phyloP scores from a whole-genome alignment of 2,797 vertebrate genomes.

The Cossypha dichroa region DNA sequence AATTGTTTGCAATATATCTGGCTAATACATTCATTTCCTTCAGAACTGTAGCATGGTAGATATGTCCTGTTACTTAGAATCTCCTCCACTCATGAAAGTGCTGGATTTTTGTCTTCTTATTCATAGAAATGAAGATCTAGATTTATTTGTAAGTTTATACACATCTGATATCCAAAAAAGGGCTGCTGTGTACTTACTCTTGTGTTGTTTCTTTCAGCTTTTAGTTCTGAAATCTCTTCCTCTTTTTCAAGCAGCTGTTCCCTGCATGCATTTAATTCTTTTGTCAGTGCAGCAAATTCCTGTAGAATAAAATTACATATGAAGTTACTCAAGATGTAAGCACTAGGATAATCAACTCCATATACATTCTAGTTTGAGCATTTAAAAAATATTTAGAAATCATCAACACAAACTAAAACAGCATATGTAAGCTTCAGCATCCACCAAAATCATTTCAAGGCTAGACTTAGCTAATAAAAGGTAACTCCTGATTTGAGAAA shows the following conservation, averaged over 20 bases:
- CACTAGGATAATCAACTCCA: not conserved
- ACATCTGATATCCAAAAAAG: not conserved
- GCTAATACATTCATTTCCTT: not conserved
- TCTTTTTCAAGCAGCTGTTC: slow-evolving; percentile 98
- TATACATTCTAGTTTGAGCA: not conserved
- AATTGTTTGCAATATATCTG: not conserved
- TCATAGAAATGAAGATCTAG: not conserved
- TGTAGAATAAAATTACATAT: slow-evolving; percentile 65
- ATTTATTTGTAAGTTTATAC: not conserved
- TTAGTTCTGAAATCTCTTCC: slow-evolving; percentile 98
- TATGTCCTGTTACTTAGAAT: not conserved
- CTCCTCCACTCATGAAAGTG: not conserved
- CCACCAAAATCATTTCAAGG: not conserved
- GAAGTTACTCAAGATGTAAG: not conserved
- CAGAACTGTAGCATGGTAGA: not conserved
- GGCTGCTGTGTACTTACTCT: slow-evolving; percentile 84
- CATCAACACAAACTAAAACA: not conserved
- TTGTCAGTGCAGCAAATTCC: slow-evolving; percentile 98
- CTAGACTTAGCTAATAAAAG: not conserved
- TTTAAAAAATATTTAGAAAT: not conserved
- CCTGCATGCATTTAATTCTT: slow-evolving; percentile 96
- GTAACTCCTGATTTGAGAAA: not conserved
- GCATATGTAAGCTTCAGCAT: not conserved
- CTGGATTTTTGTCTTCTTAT: not conserved
- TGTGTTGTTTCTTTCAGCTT: slow-evolving; percentile 99